Base-by-base conservation (phyloP, 2,888 invertebrate genomes). In the Eupithecia dodoneata region DNA sequence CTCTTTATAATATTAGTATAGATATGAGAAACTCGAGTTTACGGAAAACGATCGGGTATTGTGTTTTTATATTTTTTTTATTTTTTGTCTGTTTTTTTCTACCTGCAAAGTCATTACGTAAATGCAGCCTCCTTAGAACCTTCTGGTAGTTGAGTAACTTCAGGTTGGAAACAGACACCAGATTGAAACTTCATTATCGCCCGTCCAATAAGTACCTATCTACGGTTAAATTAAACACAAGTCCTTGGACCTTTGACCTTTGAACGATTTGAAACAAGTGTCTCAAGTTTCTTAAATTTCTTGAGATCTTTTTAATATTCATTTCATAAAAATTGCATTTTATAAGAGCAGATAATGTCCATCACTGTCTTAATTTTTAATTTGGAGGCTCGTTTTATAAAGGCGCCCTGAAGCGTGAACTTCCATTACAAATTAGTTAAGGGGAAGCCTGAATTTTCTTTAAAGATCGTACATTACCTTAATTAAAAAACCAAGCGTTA, bases 301-400 rank as follows among this genome's bases (percentile, higher is more conserved):
- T 55, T 41, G 5, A 73, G 66, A 42, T 55, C 63, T 65, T 63
- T 67, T 45, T 65, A 70, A 45, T 74, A 72, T 72, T 65, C n/a
- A 75, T 59, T 75, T 73, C 42, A 67, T 78, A 71, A 71, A 73
- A 78, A 73, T 70, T 47, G 45, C 42, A 70, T 30, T 66, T 73
- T 65, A 55, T 71, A 67, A 73, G 59, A 82, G 55, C 71, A 73
- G 75, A 73, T 82, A 85, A 77, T 83, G 79, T 83, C 80, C 79
- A 75, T 84, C 81, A 84, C 81, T 85, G 82, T 85, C 84, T 84
- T 72, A 84, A 86, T 87, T 87, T 82, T 81, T 81, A 85, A 86
- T 88, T 87, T 85, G 84, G 83, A 83, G 84, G 86, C 86, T 84
- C 85, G 85, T 87, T 87, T 86, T 85, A 87, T 85, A 84, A 86